These are phyloP conservation scores for Rhodeus uyekii DNA, from an alignment of 2,797 vertebrate genomes.

Conservation along the genomic window DNA sequence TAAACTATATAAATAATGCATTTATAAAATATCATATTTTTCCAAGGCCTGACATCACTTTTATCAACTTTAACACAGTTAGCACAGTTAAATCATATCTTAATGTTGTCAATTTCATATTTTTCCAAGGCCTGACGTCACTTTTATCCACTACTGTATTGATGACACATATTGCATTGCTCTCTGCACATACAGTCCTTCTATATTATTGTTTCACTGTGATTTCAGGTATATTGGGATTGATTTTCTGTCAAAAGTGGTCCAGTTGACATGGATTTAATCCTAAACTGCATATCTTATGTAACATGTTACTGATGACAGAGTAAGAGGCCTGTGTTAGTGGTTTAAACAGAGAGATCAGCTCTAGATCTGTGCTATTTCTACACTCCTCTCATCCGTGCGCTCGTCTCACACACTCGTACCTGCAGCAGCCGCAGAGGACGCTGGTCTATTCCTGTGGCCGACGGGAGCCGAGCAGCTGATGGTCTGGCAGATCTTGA, in stretches of 20 bases:
- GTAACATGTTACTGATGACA: not conserved
- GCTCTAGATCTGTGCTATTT: too few relatives aligned
- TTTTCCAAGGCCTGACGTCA: too few relatives aligned
- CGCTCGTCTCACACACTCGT: constrained; percentile 41
- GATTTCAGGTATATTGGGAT: not conserved
- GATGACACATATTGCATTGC: not conserved
- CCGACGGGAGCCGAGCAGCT: constrained; percentile 78
- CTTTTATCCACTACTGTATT: not conserved
- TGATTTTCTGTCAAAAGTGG: not conserved
- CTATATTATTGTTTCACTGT: not conserved
- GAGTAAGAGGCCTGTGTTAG: not conserved
- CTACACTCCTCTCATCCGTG: too few relatives aligned
- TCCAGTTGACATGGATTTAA: not conserved
- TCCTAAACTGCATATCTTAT: not conserved
- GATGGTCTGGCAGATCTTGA: constrained; percentile 88
- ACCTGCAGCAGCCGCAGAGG: constrained; percentile 69
- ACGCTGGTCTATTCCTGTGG: constrained; percentile 71
- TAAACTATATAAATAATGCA: too few relatives aligned
- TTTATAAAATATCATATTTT: too few relatives aligned
- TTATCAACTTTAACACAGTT: too few relatives aligned
- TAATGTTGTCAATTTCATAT: not conserved
- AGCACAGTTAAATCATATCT: not conserved
- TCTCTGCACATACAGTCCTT: not conserved
- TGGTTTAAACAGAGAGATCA: not conserved
- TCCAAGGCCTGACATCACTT: too few relatives aligned